Conservation (phyloP, 2,797 vertebrate species). For the Eremophila alpestris region DNA sequence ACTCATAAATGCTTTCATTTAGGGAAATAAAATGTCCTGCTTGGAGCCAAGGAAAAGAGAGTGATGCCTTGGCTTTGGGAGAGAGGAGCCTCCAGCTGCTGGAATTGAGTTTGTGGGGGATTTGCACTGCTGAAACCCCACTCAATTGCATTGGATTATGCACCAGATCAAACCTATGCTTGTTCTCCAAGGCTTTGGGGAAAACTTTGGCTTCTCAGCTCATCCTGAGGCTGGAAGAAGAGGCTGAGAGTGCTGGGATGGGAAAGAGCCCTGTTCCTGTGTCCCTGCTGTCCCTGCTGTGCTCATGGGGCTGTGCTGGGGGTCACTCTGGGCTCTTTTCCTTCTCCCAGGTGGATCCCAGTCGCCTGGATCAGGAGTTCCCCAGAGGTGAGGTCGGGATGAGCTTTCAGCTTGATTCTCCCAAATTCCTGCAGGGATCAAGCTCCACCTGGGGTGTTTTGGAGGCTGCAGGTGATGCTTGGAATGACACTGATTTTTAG, state of each 20-base stretch:
- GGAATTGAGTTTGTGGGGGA: neutral
- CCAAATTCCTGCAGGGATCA: neutral
- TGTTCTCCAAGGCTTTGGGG: neutral
- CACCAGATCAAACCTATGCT: neutral
- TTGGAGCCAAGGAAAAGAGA: neutral
- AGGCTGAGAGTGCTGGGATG: neutral
- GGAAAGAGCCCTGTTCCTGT: neutral
- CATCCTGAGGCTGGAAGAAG: neutral
- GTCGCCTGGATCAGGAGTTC: fast-evolving
- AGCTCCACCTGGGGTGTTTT: fast-evolving
- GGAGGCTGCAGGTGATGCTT: neutral
- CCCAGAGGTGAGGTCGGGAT: neutral
- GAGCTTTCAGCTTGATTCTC: fast-evolving
- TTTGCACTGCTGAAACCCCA: neutral
- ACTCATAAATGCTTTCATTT: neutral
- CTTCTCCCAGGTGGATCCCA: neutral
- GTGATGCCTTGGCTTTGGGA: neutral
- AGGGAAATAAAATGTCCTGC: neutral
- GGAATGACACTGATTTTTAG: neutral
- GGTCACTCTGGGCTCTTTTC: neutral
- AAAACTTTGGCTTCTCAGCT: neutral
- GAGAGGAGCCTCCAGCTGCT: neutral
- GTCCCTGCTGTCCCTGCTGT: neutral
- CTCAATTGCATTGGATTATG: neutral
- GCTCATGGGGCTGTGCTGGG: fast-evolving